Conservation (phyloP, 2,888 invertebrate genomes). For the Suillia variegata region DNA sequence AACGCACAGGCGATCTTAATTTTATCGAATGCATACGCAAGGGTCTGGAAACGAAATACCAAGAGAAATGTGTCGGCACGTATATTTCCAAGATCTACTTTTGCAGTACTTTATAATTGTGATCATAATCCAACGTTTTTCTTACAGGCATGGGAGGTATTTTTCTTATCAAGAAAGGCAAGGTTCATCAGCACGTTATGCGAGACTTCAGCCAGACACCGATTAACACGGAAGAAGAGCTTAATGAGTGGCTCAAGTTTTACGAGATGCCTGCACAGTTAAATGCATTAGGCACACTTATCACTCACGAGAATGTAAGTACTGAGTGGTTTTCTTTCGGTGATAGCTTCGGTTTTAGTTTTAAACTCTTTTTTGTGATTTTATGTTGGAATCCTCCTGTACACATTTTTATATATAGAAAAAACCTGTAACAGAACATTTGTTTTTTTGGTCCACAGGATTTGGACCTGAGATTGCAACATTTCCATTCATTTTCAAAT, state of each 20-base stretch:
- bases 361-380: constrained; percentile 12
- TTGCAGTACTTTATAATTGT: constrained; percentile 26
- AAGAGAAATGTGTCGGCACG: constrained; percentile 74
- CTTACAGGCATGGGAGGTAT: constrained; percentile 81
- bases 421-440: constrained; percentile 1
- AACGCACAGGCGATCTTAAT: constrained; percentile 75
- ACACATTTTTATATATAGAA: neutral
- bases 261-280: constrained; percentile 90
- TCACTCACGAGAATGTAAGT: constrained; percentile 80
- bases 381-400: too few species aligned
- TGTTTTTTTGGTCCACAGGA: too few species aligned
- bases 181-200: constrained; percentile 93
- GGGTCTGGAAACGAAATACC: constrained; percentile 66
- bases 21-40: constrained; percentile 81
- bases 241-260: constrained; percentile 89
- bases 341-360: constrained; percentile 6
- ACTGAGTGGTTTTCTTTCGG: neutral
- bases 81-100: constrained; percentile 18
- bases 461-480: constrained; percentile 89
- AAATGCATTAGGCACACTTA: constrained; percentile 84
- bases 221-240: constrained; percentile 72
- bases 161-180: constrained; percentile 82
- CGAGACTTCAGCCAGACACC: constrained; percentile 84
- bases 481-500: constrained; percentile 90
- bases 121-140: neutral